These are phyloP conservation scores for Rhyacophila brunnea DNA, from an alignment of 1,140 invertebrate species.

Conservation along the genomic window DNA sequence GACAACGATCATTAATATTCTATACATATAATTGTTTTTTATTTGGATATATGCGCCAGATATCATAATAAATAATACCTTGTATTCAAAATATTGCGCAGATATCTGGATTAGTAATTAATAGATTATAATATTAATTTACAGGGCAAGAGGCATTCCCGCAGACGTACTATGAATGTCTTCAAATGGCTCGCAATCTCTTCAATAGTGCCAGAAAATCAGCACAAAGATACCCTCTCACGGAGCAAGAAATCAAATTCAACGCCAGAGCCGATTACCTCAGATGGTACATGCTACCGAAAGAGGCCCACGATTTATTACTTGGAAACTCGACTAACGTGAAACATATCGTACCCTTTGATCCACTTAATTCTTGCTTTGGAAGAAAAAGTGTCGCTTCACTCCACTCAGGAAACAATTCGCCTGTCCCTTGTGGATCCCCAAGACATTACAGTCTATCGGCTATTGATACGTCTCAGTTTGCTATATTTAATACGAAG, in stretches of 20 bases:
- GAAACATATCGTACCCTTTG: slow-evolving; percentile 72
- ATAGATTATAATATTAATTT: too few species aligned
- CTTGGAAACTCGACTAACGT: slow-evolving; percentile 71
- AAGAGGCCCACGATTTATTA: slow-evolving; percentile 71
- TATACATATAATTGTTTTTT: too few species aligned
- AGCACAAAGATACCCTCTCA: slow-evolving; percentile 68
- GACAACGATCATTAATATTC: too few species aligned
- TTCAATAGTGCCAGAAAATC: slow-evolving; percentile 77
- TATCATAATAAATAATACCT: too few species aligned
- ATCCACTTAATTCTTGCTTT: slow-evolving; percentile 56
- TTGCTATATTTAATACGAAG: slow-evolving; percentile 50
- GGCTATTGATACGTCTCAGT: slow-evolving; percentile 58
- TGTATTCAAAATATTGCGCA: too few species aligned
- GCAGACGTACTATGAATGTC: slow-evolving; percentile 70
- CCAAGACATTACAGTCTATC: slow-evolving; percentile 62
- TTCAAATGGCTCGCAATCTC: slow-evolving; percentile 74
- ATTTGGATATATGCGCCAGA: too few species aligned
- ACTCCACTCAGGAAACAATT: slow-evolving; percentile 45
- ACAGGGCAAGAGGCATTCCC: slow-evolving; percentile 66
- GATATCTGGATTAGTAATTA: too few species aligned
- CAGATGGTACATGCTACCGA: slow-evolving; percentile 83
- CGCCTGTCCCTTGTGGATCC: slow-evolving; percentile 51
- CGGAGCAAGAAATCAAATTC: slow-evolving; percentile 70
- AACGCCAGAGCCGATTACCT: slow-evolving; percentile 66
- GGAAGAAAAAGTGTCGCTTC: slow-evolving; percentile 46